Evolutionary conservation across 2,888 invertebrate species (phyloP).

Genomic region (Temnothorax unifasciatus): DNA sequence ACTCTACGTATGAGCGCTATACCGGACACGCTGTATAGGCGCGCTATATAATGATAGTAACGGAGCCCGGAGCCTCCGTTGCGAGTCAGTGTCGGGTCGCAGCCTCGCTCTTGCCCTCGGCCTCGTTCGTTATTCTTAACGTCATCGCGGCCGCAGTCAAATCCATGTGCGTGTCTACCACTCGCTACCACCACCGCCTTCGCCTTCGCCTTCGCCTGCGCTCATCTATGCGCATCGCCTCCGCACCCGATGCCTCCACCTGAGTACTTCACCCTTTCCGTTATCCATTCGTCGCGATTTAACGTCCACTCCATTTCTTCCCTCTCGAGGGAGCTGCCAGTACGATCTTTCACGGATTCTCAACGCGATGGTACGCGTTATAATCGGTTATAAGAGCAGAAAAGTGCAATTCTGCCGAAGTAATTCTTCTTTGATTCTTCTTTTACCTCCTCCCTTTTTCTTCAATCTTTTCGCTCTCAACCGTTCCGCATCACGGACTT

Average conservation of each 20-base stretch:
- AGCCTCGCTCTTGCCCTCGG: slow-evolving; percentile 71
- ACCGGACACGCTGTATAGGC: slow-evolving; percentile 14
- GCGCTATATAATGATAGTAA: slow-evolving; percentile 60
- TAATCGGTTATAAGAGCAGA: background rate
- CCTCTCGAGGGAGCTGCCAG: background rate
- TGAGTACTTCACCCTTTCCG: slow-evolving; percentile 26
- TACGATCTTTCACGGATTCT: background rate
- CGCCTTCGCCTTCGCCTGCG: background rate
- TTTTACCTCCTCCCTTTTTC: background rate
- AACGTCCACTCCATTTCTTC: slow-evolving; percentile 9
- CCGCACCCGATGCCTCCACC: background rate
- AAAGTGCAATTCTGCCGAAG: background rate
- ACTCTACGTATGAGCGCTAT: slow-evolving; percentile 23
- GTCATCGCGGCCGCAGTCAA: slow-evolving; percentile 61
- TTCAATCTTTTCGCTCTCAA: background rate
- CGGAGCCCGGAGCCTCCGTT: slow-evolving; percentile 64
- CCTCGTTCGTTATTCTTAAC: slow-evolving; percentile 75
- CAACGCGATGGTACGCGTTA: background rate
- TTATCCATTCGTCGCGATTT: slow-evolving; percentile 38
- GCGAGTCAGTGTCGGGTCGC: slow-evolving; percentile 59
- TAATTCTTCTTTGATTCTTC: background rate
- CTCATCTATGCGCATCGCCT: slow-evolving; percentile 11
- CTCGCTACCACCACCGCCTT: background rate
- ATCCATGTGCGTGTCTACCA: slow-evolving; percentile 66
- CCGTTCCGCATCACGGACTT: background rate